Evolutionary conservation across 2,113 vertebrate genomes (phyloP), one percentile per base, ranked within the genome.

Genomic region (Solea senegalensis): DNA sequence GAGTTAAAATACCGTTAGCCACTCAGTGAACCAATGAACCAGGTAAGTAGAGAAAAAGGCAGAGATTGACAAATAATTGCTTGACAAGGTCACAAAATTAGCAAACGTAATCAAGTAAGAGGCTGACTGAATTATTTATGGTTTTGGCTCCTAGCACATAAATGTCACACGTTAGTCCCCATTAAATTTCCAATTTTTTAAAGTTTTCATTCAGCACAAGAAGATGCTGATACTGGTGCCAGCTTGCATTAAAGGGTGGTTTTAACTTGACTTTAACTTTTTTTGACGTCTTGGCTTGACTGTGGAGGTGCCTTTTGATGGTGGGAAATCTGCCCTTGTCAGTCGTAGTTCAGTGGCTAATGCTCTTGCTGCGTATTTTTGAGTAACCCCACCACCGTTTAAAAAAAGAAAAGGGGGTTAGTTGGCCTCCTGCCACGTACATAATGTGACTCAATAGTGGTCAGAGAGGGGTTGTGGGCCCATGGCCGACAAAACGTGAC

Each of bases 11-110:
- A 78, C 84, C 72, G 88, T 93, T 88, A 92, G 85, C 76, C 87
- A 86, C 80, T 91, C 86, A 85, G 84, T 92, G 85, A 90, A 89
- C 85, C 85, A 81, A 83, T 90, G 84, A 92, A 91, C 89, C 90
- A 91, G 88, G 79, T 89, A 90, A 90, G 81, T 87, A 61, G 86
- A 85, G 68, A 86, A 87, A 82, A 87, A 90, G 69, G 84, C 65
- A 87, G 69, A 86, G 53, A 81, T 85, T 81, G 85, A 50, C 54
- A 49, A 85, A 86, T 93, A 92, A 92, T 92, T 91, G 86, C 81
- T 83, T 73, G 76, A 93, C 90, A 92, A 76, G 88, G 88, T 91
- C 86, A 89, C 89, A 90, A 86, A 91, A 90, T 90, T 86, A 78
- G 78, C 83, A 87, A 90, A 86, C 81, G 81, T 88, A 83, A 91